phyloP scores from a whole-genome alignment of 2,797 vertebrate species.

The Champsocephalus esox region DNA sequence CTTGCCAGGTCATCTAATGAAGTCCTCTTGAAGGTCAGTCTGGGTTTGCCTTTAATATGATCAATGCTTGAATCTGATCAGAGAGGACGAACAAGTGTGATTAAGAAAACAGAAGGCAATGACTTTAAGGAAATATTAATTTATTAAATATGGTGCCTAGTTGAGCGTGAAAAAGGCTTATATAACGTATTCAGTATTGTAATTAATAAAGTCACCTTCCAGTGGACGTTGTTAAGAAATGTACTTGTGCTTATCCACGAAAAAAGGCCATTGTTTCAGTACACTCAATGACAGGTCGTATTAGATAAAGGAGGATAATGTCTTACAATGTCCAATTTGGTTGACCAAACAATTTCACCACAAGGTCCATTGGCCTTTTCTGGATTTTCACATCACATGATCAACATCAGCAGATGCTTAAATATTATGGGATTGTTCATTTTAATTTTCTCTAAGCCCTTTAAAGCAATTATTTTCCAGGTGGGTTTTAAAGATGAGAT shows the following conservation, averaged over 20 bases:
- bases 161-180: slow-evolving; percentile 17
- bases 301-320: background rate
- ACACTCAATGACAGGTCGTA: background rate
- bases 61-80: slow-evolving; percentile 61
- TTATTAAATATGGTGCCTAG: slow-evolving; percentile 21
- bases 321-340: too few species aligned
- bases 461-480: background rate
- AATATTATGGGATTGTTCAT: too few species aligned
- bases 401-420: slow-evolving; percentile 4
- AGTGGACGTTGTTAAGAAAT: background rate
- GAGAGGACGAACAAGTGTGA: slow-evolving; percentile 55
- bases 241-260: background rate
- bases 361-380: background rate
- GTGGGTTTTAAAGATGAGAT: background rate
- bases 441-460: background rate
- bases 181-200: background rate
- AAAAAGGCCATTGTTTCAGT: slow-evolving; percentile 3
- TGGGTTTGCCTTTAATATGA: slow-evolving; percentile 42
- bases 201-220: slow-evolving; percentile 14
- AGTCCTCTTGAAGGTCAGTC: slow-evolving; percentile 49
- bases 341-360: too few species aligned
- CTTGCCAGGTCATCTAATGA: slow-evolving; percentile 35
- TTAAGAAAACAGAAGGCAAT: slow-evolving; percentile 38
- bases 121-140: slow-evolving; percentile 14
- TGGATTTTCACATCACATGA: background rate